phyloP scores from a whole-genome alignment of 2,113 vertebrate species.

The Corythaeola cristata region DNA sequence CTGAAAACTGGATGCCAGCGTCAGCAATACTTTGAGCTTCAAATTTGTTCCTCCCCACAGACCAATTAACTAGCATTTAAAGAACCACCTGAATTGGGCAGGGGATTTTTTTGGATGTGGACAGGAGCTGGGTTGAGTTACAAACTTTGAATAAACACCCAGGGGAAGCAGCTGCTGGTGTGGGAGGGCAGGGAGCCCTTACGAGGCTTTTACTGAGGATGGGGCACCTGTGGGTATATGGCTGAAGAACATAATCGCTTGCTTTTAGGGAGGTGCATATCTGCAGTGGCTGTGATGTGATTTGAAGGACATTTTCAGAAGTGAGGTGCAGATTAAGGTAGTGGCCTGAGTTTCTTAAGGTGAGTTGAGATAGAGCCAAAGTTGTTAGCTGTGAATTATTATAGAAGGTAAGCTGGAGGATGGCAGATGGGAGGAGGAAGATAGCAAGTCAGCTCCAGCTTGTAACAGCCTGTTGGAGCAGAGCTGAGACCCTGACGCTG shows the following conservation, averaged over 20 bases:
- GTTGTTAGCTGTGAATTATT: background rate
- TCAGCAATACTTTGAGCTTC: background rate
- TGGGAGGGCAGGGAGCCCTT: background rate
- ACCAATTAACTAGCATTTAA: background rate
- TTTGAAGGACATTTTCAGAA: background rate
- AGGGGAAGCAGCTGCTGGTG: background rate
- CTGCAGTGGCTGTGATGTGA: background rate
- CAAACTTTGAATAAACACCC: rapidly evolving
- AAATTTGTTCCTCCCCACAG: background rate
- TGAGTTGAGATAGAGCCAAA: background rate
- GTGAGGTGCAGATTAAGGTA: background rate
- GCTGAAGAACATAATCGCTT: background rate
- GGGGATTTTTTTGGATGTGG: background rate
- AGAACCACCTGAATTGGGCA: background rate
- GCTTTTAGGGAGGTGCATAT: background rate
- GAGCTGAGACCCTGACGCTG: background rate
- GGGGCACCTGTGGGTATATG: background rate
- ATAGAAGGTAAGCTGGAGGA: background rate
- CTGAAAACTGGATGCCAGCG: background rate
- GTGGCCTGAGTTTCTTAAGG: background rate
- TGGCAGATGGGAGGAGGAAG: background rate
- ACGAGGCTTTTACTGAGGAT: background rate
- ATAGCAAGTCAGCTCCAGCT: background rate
- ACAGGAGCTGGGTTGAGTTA: background rate
- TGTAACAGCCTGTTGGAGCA: background rate